Conservation (phyloP, 2,797 vertebrate genomes). For the Enteromius anoplus region DNA sequence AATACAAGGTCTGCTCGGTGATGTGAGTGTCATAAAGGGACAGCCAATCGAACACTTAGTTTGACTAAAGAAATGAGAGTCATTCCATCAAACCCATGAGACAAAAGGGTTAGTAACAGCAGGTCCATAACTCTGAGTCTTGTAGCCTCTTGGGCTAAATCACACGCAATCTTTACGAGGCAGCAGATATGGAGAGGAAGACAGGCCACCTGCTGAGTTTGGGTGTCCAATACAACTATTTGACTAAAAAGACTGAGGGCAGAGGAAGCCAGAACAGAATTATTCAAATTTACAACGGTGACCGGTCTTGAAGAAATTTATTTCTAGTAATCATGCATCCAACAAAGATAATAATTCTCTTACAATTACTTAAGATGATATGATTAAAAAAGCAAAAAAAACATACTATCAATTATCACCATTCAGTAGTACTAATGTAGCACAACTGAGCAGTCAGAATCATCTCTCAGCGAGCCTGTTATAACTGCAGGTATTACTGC, state of each 20-base stretch:
- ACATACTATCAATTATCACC: not conserved
- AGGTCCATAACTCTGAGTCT: not conserved
- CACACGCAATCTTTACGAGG: not conserved
- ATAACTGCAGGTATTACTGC: not conserved
- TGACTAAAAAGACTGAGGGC: not conserved
- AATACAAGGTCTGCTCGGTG: not conserved
- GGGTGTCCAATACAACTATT: not conserved
- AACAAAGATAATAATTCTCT: not conserved
- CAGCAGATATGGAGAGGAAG: not conserved
- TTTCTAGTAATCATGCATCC: not conserved
- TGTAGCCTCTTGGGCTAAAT: not conserved
- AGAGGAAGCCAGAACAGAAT: not conserved
- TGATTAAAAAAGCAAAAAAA: not conserved
- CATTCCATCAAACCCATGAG: constrained; percentile 6
- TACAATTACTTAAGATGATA: not conserved
- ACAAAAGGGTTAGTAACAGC: not conserved
- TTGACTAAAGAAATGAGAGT: constrained; percentile 16
- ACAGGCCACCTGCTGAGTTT: constrained; percentile 10
- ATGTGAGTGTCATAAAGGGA: not conserved
- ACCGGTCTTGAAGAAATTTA: too few relatives aligned
- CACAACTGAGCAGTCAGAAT: not conserved
- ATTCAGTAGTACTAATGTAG: not conserved
- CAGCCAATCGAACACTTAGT: not conserved
- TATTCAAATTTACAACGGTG: not conserved
- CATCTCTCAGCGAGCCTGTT: not conserved